A percentile compares a stretch with the other conserved stretches of the same genome.
Evolutionary conservation across 2,797 vertebrate species (phyloP).

Genomic region (Mormyrus hasselquistii): DNA sequence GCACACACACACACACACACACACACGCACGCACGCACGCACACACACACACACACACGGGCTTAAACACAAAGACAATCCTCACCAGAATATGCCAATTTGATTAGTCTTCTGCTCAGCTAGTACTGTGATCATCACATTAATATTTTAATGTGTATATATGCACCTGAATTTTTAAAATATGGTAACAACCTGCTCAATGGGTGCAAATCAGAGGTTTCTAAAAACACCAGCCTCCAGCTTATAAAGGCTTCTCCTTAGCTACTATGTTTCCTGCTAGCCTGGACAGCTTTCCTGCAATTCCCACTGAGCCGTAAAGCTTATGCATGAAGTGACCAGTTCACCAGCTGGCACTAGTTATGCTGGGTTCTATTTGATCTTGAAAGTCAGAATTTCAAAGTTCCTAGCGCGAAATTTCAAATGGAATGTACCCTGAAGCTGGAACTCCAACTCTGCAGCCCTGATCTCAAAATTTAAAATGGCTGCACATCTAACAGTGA

Average conservation of each 20-base stretch:
- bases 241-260: neutral
- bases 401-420: neutral
- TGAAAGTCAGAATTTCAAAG: neutral
- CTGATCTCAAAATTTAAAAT: neutral
- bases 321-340: neutral
- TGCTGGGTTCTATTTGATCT: neutral
- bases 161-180: neutral
- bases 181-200: neutral
- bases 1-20: neutral
- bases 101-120: neutral
- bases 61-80: neutral
- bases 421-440: neutral
- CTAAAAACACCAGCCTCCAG: neutral
- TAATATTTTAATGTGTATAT: slow-evolving; percentile 1
- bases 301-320: neutral
- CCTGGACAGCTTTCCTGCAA: neutral
- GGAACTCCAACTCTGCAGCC: neutral
- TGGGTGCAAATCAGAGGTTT: neutral
- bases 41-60: neutral
- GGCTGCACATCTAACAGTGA: neutral
- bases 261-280: neutral
- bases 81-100: neutral
- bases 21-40: neutral
- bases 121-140: neutral
- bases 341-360: neutral